These are phyloP conservation scores for Glossophaga mutica DNA, from an alignment of 2,797 vertebrate species.

Conservation along the genomic window DNA sequence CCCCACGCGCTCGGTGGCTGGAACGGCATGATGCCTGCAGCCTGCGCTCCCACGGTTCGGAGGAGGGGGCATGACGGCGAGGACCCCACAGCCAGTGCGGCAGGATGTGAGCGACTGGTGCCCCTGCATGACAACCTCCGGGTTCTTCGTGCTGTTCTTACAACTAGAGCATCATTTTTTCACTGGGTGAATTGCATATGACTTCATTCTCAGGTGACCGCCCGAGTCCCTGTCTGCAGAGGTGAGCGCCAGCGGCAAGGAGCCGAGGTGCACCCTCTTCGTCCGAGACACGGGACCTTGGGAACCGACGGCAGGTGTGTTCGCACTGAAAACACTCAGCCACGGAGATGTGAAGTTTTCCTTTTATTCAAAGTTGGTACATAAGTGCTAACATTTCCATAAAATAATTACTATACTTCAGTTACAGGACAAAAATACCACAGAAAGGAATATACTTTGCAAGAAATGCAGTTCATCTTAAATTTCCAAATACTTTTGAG, in stretches of 20 bases:
- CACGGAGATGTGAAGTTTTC: conserved; percentile 64
- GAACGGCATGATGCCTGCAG: background rate
- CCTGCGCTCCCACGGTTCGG: background rate
- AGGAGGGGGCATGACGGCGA: background rate
- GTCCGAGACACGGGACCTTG: background rate
- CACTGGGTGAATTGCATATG: background rate
- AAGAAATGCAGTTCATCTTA: conserved; percentile 84
- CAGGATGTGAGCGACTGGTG: background rate
- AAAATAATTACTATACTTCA: conserved; percentile 82
- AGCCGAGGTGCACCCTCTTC: background rate
- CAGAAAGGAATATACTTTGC: conserved; percentile 85
- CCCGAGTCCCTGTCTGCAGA: background rate
- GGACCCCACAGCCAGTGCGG: background rate
- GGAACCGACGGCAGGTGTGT: background rate
- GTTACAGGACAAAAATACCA: conserved; percentile 85
- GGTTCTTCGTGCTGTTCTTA: background rate
- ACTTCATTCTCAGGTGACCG: background rate
- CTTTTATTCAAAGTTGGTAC: conserved; percentile 87
- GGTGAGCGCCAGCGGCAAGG: background rate
- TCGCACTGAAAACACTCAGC: conserved; percentile 39
- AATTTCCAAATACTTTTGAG: conserved; percentile 83
- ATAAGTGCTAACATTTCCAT: conserved; percentile 85
- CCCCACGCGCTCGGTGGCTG: background rate
- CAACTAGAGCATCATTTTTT: background rate
- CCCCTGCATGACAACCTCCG: background rate